Evolutionary conservation across 2,888 invertebrate species (phyloP), one percentile per base, ranked within the genome.

Genomic region (Sclerodermus sp.): DNA sequence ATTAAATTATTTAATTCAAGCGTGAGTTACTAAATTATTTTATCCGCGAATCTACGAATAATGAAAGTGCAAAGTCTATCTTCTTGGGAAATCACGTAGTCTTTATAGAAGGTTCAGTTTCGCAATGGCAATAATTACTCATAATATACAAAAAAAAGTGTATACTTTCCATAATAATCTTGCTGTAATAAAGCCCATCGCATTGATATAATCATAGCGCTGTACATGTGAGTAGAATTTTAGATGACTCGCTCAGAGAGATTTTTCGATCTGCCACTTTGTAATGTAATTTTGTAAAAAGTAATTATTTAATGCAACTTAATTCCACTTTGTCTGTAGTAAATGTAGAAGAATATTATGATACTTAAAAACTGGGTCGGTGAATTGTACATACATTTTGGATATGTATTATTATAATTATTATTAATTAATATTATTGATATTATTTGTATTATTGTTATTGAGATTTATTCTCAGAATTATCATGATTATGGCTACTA

Each of bases 271-370:
- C 68, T 70, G 71, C 66, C 66, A 66, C 67, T 72, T 77, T 73
- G 71, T 75, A 74, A 73, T 76, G 76, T 76, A 74, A 77, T 77
- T 77, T 77, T 77, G 77, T 76, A 77, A 73, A 77, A 76, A 74
- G 66, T 60, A 68, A 63, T 66, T 70, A 73, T 74, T 73, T 74
- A 74, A 71, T 68, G 64, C 61, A 70, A 65, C 72, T 70, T n/a
- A n/a, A 71, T 70, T 73, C 67, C 66, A 68, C 63, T 70, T 75
- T 69, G 68, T 68, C 68, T 64, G 67, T 71, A 73, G 67, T 70
- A 71, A 61, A 67, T 68, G 67, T 68, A 65, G 63, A 59, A 57
- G 61, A 61, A 64, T 64, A 57, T 55, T 62, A 62, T 52, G 59
- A 57, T 58, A 60, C 64, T 60, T 58, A 64, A 66, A 58, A 42